phyloP scores from a whole-genome alignment of 2,113 vertebrate species.

The Struthidea cinerea region DNA sequence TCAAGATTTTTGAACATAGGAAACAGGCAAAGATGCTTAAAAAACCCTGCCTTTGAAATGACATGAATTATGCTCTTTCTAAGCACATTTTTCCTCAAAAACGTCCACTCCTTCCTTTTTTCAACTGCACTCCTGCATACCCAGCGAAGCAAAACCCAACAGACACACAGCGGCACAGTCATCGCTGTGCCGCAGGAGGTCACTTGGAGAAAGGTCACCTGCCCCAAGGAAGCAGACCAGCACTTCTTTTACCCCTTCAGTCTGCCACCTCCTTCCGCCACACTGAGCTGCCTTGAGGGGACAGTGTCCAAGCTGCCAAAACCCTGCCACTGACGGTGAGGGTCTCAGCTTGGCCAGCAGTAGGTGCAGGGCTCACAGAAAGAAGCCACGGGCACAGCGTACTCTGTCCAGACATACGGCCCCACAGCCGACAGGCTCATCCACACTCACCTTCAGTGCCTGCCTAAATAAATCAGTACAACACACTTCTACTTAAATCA shows the following conservation, averaged over 20 bases:
- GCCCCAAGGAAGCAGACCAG: not conserved
- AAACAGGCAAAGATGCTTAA: not conserved
- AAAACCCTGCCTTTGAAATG: not conserved
- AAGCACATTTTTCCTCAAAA: not conserved
- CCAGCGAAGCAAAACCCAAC: not conserved
- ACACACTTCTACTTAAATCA: not conserved
- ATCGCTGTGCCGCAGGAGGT: not conserved
- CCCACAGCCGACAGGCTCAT: not conserved
- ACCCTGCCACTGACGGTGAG: not conserved
- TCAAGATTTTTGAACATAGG: not conserved
- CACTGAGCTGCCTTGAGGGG: not conserved
- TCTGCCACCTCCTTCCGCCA: not conserved
- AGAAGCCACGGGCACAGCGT: not conserved
- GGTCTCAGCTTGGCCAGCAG: not conserved
- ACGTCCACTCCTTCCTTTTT: not conserved
- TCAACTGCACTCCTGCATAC: not conserved
- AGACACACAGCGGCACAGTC: not conserved
- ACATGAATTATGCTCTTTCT: not conserved
- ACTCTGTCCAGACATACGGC: not conserved
- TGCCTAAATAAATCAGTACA: not conserved
- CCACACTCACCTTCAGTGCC: not conserved
- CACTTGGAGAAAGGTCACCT: not conserved
- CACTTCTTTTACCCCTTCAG: not conserved
- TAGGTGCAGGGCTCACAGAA: not conserved
- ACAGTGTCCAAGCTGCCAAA: not conserved